Base-by-base conservation (phyloP, 1,140 invertebrate species). In the Halyomorpha halys region DNA sequence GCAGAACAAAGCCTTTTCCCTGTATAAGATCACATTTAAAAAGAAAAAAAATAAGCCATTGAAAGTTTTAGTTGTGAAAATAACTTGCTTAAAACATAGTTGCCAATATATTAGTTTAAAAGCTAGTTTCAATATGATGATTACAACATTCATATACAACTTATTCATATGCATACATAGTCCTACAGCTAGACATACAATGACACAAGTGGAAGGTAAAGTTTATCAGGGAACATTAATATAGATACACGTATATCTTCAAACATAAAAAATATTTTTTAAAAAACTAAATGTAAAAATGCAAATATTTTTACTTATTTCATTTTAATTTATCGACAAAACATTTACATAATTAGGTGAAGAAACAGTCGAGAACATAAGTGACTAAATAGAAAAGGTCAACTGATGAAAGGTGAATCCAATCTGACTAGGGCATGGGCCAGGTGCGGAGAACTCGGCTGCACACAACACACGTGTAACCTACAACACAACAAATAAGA, bases 71-170 rank as follows among this genome's bases (percentile, higher is more conserved):
- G 53, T 56, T 56, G 53, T 56, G 53, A 56, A 56, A 25, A 25
- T 56, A 56, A 23, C 18, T 25, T 56, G 53, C 53, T 56, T 56
- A 56, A 56, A 56, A 56, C 53, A 56, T 56, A 56, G 53, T 56
- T 56, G 53, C 53, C 53, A 56, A 56, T 56, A 56, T 25, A 56
- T 49, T 56, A 56, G 53, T 23, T 56, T 56, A 56, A 56, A 56
- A 56, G 53, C 53, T 56, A 56, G 53, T 23, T 56, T 15, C 18
- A 25, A 23, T 56, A 49, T 49, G 19, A 49, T 18, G 23, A 56
- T 23, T 56, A 56, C 23, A 56, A 56, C 23, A 25, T 56, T 23
- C 53, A 56, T 56, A 56, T 56, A 56, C 53, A 56, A 25, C 53
- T 56, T 56, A 56, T 23, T 56, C 53, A 25, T 56, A 56, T 21